Percentiles rank a stretch among this genome's conserved stretches.
Evolutionary conservation across 2,113 vertebrate genomes (phyloP).

Genomic region (Sylvietta virens): DNA sequence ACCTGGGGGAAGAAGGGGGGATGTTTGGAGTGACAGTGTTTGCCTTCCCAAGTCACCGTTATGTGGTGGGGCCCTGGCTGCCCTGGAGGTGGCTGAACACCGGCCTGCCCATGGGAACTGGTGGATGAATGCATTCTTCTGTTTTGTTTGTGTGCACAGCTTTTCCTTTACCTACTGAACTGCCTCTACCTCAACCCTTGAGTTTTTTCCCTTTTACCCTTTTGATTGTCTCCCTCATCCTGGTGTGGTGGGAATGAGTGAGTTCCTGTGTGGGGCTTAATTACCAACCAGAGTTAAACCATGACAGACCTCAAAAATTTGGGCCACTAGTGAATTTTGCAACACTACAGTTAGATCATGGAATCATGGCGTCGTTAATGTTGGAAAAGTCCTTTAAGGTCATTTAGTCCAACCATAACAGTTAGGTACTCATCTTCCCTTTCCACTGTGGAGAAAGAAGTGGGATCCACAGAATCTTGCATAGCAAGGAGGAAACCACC

Average conservation of each 20-base stretch:
- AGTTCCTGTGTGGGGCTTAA: neutral
- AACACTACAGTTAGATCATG: neutral
- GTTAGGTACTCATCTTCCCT: neutral
- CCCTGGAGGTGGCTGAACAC: neutral
- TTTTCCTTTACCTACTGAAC: neutral
- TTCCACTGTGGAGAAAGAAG: neutral
- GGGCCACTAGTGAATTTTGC: neutral
- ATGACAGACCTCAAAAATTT: neutral
- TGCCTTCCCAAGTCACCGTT: neutral
- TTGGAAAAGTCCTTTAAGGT: neutral
- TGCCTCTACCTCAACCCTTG: neutral
- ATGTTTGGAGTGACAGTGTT: neutral
- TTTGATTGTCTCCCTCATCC: neutral
- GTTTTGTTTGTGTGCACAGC: neutral
- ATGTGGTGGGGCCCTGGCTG: neutral
- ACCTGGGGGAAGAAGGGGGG: neutral
- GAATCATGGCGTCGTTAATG: neutral
- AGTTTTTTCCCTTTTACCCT: neutral
- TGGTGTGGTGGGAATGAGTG: neutral
- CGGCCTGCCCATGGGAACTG: neutral
- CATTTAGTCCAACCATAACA: neutral
- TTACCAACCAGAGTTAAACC: neutral
- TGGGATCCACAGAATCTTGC: neutral
- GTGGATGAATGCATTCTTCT: neutral
- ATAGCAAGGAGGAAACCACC: neutral